Conservation (phyloP, 2,888 invertebrate species). For the Aphidoletes aphidimyza region DNA sequence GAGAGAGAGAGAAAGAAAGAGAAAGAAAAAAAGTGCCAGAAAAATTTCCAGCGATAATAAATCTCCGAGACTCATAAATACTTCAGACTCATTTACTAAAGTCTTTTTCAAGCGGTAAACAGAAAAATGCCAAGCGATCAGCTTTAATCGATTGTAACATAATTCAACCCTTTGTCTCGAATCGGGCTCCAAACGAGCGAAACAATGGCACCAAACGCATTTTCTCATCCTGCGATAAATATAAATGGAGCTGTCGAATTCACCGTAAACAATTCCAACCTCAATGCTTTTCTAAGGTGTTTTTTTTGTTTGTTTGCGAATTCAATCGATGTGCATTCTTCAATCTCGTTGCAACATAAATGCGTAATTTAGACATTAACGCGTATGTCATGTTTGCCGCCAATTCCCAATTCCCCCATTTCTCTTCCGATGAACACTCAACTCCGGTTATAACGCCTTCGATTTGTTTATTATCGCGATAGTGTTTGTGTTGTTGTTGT, state of each 20-base stretch:
- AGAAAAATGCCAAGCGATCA: background rate
- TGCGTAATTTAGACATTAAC: conserved; percentile 36
- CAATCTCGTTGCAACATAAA: conserved; percentile 30
- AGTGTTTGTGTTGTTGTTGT: too few species aligned
- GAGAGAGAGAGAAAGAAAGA: background rate
- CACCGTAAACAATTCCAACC: background rate
- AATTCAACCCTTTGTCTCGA: background rate
- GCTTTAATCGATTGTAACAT: conserved; percentile 26
- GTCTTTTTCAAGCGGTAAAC: conserved; percentile 20
- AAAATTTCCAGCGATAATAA: background rate
- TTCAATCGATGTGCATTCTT: background rate
- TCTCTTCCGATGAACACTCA: too few species aligned
- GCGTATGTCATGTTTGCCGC: background rate
- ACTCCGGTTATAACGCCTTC: background rate
- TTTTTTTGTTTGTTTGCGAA: background rate
- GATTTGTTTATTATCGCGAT: conserved; percentile 27
- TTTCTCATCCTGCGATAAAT: too few species aligned
- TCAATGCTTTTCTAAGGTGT: background rate
- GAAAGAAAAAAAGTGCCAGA: background rate
- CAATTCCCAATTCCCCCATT: too few species aligned
- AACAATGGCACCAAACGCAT: too few species aligned
- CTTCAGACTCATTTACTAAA: conserved; percentile 26
- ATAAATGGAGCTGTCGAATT: too few species aligned
- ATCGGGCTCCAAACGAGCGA: too few species aligned
- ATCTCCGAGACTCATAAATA: conserved; percentile 43